phyloP scores from a whole-genome alignment of 2,797 vertebrate species.

The Crenichthys baileyi region DNA sequence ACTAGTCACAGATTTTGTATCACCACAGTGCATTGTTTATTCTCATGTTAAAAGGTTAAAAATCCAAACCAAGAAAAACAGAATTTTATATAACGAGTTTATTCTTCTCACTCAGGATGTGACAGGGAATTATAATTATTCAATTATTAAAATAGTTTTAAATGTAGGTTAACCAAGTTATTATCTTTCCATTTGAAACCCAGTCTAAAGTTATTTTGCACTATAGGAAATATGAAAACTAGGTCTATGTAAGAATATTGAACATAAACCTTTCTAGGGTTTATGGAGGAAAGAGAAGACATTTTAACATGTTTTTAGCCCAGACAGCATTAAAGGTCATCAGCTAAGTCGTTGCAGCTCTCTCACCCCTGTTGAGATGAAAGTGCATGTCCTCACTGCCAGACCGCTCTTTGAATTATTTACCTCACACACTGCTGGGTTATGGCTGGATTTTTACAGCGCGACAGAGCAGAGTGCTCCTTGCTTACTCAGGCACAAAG shows the following conservation, averaged over 20 bases:
- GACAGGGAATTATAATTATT: neutral
- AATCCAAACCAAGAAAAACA: neutral
- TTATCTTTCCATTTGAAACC: conserved; percentile 3
- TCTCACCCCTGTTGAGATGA: conserved; percentile 68
- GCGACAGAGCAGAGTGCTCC: conserved; percentile 54
- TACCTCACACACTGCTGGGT: conserved; percentile 61
- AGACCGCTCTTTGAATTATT: conserved; percentile 80
- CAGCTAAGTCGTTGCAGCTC: conserved; percentile 63
- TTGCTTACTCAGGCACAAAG: conserved; percentile 56
- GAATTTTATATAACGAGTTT: too few species aligned
- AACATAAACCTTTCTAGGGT: neutral
- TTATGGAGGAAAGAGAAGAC: conserved; percentile 7
- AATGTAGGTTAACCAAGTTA: neutral
- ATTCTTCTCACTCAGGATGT: too few species aligned
- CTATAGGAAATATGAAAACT: neutral
- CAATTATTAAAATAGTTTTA: neutral
- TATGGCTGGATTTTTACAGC: conserved; percentile 70
- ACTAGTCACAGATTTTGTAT: too few species aligned
- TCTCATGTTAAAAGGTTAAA: neutral
- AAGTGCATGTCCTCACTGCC: conserved; percentile 61
- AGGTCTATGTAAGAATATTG: neutral
- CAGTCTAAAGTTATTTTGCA: neutral
- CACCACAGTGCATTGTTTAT: too few species aligned
- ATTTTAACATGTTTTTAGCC: conserved; percentile 26
- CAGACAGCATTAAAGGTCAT: conserved; percentile 44